Conservation (phyloP, 2,113 vertebrate genomes). For the Albula glossodonta region DNA sequence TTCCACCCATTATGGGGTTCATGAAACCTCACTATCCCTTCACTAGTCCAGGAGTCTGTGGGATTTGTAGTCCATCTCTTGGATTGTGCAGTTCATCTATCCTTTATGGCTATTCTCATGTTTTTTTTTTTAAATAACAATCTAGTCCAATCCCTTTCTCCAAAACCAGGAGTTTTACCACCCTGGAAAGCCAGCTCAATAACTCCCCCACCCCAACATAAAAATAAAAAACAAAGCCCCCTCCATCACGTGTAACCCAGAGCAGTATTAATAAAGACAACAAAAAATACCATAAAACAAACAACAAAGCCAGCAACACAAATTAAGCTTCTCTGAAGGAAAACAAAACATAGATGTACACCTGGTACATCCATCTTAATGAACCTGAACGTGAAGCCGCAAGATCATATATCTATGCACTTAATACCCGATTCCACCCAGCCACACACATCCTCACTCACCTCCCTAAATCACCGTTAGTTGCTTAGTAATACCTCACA, state of each 20-base stretch:
- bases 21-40: too few species aligned
- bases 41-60: background rate
- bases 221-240: background rate
- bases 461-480: slow-evolving; percentile 60
- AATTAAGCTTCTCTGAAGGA: background rate
- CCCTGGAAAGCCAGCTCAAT: background rate
- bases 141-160: background rate
- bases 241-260: background rate
- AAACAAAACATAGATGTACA: background rate
- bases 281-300: background rate
- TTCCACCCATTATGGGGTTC: too few species aligned
- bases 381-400: background rate
- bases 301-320: background rate
- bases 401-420: slow-evolving; percentile 22
- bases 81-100: background rate
- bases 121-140: background rate
- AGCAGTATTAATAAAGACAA: background rate
- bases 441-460: slow-evolving; percentile 37
- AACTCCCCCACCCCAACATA: background rate
- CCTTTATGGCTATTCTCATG: background rate
- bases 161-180: background rate
- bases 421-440: slow-evolving; percentile 13
- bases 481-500: slow-evolving; percentile 63
- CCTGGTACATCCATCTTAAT: background rate
- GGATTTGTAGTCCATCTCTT: background rate